Evolutionary conservation across 1,140 invertebrate genomes (phyloP).

Genomic region (Brachionus sp.): DNA sequence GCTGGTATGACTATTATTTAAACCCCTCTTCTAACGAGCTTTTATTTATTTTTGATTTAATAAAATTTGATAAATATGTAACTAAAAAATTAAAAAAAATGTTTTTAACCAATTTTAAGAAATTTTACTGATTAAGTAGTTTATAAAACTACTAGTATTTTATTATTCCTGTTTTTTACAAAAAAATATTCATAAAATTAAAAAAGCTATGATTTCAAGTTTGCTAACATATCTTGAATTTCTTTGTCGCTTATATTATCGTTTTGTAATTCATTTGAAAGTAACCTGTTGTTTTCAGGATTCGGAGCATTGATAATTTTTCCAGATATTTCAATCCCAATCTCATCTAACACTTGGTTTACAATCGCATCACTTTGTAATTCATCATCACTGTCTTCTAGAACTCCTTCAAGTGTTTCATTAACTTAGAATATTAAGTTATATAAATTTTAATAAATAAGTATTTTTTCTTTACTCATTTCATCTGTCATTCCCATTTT

Average conservation of each 20-base stretch:
- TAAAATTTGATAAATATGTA: too few relatives aligned
- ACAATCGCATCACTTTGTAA: conserved; percentile 80
- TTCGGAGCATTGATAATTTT: conserved; percentile 60
- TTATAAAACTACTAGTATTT: not conserved
- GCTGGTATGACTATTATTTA: too few relatives aligned
- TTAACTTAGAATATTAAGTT: conserved; percentile 67
- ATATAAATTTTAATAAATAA: not conserved
- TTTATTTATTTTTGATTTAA: too few relatives aligned
- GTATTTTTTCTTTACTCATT: conserved; percentile 68
- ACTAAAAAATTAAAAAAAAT: too few relatives aligned
- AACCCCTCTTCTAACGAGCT: too few relatives aligned
- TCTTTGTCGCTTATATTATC: conserved; percentile 16
- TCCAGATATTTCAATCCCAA: conserved; percentile 86
- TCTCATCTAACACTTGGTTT: conserved; percentile 84
- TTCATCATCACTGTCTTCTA: conserved; percentile 82
- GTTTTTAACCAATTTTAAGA: not conserved
- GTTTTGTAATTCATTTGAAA: not conserved
- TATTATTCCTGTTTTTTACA: not conserved
- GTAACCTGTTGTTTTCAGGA: not conserved
- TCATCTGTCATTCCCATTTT: conserved; percentile 92
- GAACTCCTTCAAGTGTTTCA: conserved; percentile 82
- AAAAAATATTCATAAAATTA: not conserved
- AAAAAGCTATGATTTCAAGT: not conserved
- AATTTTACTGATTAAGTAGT: not conserved
- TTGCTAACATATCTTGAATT: conserved; percentile 30